Evolutionary conservation across 2,888 invertebrate genomes (phyloP).

Genomic region (Neoascia interrupta): DNA sequence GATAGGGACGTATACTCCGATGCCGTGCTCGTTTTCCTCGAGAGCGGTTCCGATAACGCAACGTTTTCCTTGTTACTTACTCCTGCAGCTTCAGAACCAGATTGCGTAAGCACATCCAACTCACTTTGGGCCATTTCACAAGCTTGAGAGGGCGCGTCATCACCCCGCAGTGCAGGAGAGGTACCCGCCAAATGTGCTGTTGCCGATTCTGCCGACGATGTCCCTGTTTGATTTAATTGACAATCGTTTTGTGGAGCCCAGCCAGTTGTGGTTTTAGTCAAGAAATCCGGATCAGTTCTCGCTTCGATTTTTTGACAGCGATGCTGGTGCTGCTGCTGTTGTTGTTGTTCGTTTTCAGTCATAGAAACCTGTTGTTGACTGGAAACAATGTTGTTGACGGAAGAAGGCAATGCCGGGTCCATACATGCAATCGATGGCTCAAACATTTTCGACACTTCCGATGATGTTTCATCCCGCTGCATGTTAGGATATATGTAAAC

Average conservation of each 20-base stretch:
- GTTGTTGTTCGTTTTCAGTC: slow-evolving; percentile 33
- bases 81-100: slow-evolving; percentile 24
- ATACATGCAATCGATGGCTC: slow-evolving; percentile 75
- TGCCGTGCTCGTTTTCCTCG: slow-evolving; percentile 82
- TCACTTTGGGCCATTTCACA: slow-evolving; percentile 33
- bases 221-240: neutral
- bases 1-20: slow-evolving; percentile 80
- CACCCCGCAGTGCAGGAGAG: slow-evolving; percentile 9
- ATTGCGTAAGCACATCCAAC: slow-evolving; percentile 49
- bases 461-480: slow-evolving; percentile 80
- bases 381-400: slow-evolving; percentile 50
- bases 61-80: slow-evolving; percentile 41
- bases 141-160: slow-evolving; percentile 37
- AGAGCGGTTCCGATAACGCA: slow-evolving; percentile 77
- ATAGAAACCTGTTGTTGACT: slow-evolving; percentile 54
- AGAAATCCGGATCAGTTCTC: too few species aligned
- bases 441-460: slow-evolving; percentile 78
- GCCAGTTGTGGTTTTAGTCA: too few species aligned
- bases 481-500: slow-evolving; percentile 71
- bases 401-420: slow-evolving; percentile 71
- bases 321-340: too few species aligned
- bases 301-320: too few species aligned
- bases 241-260: slow-evolving; percentile 39
- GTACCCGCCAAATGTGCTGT: neutral
- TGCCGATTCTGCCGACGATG: slow-evolving; percentile 42